These are phyloP conservation scores for Eristalinus aeneus DNA, from an alignment of 2,888 invertebrate species.

Conservation along the genomic window DNA sequence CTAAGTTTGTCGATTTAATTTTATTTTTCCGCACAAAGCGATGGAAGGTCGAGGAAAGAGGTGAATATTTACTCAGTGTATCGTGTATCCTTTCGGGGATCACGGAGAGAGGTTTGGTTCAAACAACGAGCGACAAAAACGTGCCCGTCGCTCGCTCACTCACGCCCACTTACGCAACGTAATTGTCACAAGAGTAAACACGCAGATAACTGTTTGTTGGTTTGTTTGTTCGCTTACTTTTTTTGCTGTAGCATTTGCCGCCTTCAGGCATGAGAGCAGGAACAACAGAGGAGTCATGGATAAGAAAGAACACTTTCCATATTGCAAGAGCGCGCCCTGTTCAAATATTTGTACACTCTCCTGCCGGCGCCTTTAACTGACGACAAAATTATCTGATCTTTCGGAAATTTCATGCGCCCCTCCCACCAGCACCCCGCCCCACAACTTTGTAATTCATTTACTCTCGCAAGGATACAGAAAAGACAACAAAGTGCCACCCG, in stretches of 20 bases:
- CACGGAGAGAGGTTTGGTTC: slow-evolving; percentile 56
- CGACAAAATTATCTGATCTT: slow-evolving; percentile 60
- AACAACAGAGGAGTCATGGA: no score
- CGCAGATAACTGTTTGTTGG: slow-evolving; percentile 37
- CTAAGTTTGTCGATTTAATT: slow-evolving; percentile 66
- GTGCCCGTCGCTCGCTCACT: slow-evolving; percentile 54
- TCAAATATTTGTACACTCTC: slow-evolving; percentile 52
- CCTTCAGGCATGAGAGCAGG: slow-evolving; percentile 8
- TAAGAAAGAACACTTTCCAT: neutral
- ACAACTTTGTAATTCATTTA: slow-evolving; percentile 15
- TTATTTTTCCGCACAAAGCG: slow-evolving; percentile 34
- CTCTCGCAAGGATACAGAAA: neutral
- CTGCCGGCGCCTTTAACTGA: slow-evolving; percentile 18
- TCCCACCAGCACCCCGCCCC: neutral
- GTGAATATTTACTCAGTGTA: neutral
- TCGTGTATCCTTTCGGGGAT: slow-evolving; percentile 58
- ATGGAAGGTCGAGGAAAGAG: neutral
- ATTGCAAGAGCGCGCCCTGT: slow-evolving; percentile 17
- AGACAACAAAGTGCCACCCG: neutral
- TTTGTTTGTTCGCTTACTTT: slow-evolving; percentile 53
- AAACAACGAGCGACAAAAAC: slow-evolving; percentile 61
- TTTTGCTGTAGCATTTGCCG: slow-evolving; percentile 57
- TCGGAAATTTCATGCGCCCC: slow-evolving; percentile 19
- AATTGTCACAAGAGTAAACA: slow-evolving; percentile 68
- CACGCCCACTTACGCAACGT: slow-evolving; percentile 63